A percentile compares a stretch with the other conserved stretches of the same genome.
Conservation (phyloP, 2,888 invertebrate genomes). For the Synanthedon vespiformis region DNA sequence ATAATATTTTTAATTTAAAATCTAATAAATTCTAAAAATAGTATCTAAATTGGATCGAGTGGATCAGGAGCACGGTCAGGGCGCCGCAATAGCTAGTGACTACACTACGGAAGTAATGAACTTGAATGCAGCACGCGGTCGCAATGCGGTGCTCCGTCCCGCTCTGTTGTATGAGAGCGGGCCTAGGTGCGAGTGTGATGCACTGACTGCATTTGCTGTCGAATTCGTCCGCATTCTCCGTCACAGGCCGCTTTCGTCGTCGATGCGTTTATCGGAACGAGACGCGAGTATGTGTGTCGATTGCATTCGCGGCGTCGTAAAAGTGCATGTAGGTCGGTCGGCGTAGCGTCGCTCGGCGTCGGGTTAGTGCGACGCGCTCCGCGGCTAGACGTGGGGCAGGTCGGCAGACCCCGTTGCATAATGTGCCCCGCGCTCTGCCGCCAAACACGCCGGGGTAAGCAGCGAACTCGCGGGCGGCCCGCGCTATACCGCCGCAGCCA, state of each 20-base stretch:
- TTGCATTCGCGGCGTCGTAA: constrained; percentile 64
- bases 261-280: constrained; percentile 71
- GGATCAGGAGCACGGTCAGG: constrained; percentile 39
- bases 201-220: constrained; percentile 64
- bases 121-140: constrained; percentile 64
- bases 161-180: constrained; percentile 43
- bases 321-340: constrained; percentile 70
- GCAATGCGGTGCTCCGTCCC: constrained; percentile 49
- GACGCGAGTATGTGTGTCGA: constrained; percentile 70
- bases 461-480: constrained; percentile 16
- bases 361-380: constrained; percentile 57
- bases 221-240: constrained; percentile 67
- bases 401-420: constrained; percentile 51
- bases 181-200: constrained; percentile 60
- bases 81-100: constrained; percentile 37
- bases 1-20: neutral
- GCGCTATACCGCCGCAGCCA: constrained; percentile 9
- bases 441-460: constrained; percentile 29
- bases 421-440: constrained; percentile 44
- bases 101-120: constrained; percentile 67
- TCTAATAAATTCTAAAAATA: neutral
- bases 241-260: constrained; percentile 69
- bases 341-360: constrained; percentile 44
- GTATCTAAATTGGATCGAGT: constrained; percentile 16
- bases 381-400: constrained; percentile 62